Base-by-base conservation (phyloP, 2,888 invertebrate species). In the Volucella inflata region DNA sequence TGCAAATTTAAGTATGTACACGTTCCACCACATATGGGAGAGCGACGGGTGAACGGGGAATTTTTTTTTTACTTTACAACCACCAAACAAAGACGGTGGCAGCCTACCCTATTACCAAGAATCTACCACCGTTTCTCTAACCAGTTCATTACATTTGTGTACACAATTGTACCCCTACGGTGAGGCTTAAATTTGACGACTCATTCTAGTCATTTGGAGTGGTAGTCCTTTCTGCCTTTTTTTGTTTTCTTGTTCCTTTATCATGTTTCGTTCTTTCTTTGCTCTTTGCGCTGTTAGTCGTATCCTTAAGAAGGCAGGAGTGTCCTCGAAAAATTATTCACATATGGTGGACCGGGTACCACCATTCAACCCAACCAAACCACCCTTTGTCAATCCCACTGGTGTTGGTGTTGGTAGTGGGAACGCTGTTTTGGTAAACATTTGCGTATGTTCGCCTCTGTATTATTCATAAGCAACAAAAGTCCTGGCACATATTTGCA, bases 391-490 rank as follows among this genome's bases (percentile, higher is more conserved):
- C 53, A 21, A 38, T 36, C 50, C 12, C 38, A 12, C 10, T 70
- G 36, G 8, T 38, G n/a, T 16, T 38, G 50, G 38, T 40, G 21
- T 4, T 6, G 30, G 30, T 30, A 30, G 30, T 30, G 30, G 30
- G 30, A 30, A 30, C 30, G 30, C 30, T 71, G 55, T 57, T 42
- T 67, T 65, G 64, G 71, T 71, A 71, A 72, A 65, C 72, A 79
- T 79, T 79, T 79, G 72, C 72, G 65, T 65, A 79, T 72, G 72
- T 67, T 79, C 60, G 53, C 46, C 79, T 30, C 30, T 79, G 79
- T 79, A 79, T 79, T 79, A 79, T 79, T 79, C 79, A 79, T 79
- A 79, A 79, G 79, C 65, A 72, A 72, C 79, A 79, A 72, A 65
- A 59, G 72, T 65, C 79, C 79, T 72, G 65, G 72, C 51, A 65